phyloP scores from a whole-genome alignment of 2,888 invertebrate species.

The Euphydryas editha region DNA sequence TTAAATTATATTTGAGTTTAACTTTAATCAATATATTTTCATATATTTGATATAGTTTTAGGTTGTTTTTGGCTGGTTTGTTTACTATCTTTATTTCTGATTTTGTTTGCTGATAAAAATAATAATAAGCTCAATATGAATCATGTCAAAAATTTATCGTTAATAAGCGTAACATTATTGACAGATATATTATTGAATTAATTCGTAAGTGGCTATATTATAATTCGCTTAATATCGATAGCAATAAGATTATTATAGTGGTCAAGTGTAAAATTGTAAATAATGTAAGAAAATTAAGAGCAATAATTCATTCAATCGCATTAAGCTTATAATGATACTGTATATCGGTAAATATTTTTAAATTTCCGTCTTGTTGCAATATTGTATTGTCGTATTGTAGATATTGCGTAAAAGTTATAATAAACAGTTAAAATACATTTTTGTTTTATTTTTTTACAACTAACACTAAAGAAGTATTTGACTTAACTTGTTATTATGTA shows the following conservation, averaged over 20 bases:
- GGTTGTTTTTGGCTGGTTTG: too few relatives aligned
- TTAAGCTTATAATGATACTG: conserved; percentile 40
- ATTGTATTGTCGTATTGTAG: conserved; percentile 44
- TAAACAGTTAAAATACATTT: conserved; percentile 42
- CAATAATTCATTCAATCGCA: conserved; percentile 40
- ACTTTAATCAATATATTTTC: too few relatives aligned
- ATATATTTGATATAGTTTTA: too few relatives aligned
- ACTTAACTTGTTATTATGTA: too few relatives aligned
- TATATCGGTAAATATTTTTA: conserved; percentile 39
- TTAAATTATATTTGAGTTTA: too few relatives aligned
- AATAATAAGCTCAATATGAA: too few relatives aligned
- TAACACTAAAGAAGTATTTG: not conserved
- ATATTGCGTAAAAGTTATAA: conserved; percentile 43
- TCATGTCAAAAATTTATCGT: too few relatives aligned
- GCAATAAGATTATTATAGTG: conserved; percentile 16
- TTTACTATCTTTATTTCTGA: too few relatives aligned
- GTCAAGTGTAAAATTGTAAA: conserved; percentile 29
- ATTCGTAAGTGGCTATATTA: not conserved
- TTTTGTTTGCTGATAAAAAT: too few relatives aligned
- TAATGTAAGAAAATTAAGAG: conserved; percentile 30
- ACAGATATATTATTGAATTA: not conserved
- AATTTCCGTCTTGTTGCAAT: conserved; percentile 44
- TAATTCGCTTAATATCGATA: not conserved
- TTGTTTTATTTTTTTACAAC: conserved; percentile 15
- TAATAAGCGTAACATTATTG: too few relatives aligned